Base-by-base conservation (phyloP, 2,888 invertebrate genomes). In the Suillia variegata region DNA sequence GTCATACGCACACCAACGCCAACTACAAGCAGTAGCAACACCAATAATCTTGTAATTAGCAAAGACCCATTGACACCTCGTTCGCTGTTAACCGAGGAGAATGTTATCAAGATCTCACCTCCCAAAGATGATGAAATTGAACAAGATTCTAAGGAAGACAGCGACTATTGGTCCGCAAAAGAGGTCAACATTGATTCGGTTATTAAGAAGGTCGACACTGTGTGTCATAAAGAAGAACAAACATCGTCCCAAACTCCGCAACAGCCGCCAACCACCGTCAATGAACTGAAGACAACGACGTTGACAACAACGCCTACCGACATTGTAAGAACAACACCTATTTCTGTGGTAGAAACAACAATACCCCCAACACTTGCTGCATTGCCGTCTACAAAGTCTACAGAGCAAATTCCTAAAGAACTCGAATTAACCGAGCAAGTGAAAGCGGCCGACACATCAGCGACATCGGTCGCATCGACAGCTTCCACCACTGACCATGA, bases 161-260 rank as follows among this genome's bases (percentile, higher is more conserved):
- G 86, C 70, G 90, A 90, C 76, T 89, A 88, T 68, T 92, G 91
- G 91, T 89, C 89, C 33, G 88, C 89, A 5, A 91, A 91, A 78
- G 91, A 91, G 73, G 85, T 91, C 1, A 91, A 91, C 72, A 90
- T 91, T 65, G 91, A 92, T 67, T 91, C 91, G 18, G 92, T 92
- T 1, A 92, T 92, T 63, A 91, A 92, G 79, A 90, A 89, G 71
- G 88, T 90, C 0, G 90, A 90, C 69, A 89, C 70, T 2, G 5
- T 45, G 5, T 12, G 20, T 6, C 4, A 17, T 6, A 34, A 66
- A 24, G 66, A 66, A 8, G 61, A 58, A 2, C 20, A 31, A 13
- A 24, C 49, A 18, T 38, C 18, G 33, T 34, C 5, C 26, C 54
- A 21, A 18, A 22, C 15, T 18, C 33, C 2, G 26, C 54, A 21